Evolutionary conservation across 2,888 invertebrate genomes (phyloP), one percentile per base, ranked within the genome.

Genomic region (Sarcophaga subvicina): DNA sequence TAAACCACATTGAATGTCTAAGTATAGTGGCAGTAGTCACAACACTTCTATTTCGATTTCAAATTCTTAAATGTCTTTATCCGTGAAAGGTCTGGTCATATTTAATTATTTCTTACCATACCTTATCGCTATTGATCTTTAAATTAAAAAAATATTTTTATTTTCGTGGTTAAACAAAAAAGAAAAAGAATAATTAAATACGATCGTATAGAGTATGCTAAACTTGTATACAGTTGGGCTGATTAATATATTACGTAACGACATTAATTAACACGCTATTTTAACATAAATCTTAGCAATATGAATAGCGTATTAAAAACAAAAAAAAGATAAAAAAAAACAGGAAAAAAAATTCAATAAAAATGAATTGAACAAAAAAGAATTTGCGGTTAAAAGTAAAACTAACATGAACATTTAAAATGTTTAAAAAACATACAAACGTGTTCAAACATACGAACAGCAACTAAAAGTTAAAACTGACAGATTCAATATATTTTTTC

Each of bases 181-280:
- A 75, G 6, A 20, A 54, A 63, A 47, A 20, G 12, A n/a, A 67
- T 49, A 83, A 27, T 54, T 59, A 62, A 45, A 37, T 12, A 59
- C 67, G 54, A 54, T 70, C 62, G 20, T 63, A 71, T 81, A 81
- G 17, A 12, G 14, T 54, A 54, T 54, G 17, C 2, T 17, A 54
- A 4, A 54, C 17, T 14, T 54, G 54, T 54, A 49, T 12, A 49
- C 14, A 14, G 37, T 54, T 84, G 81, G 87, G 60, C 81, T 84
- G 80, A 81, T 84, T 84, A 87, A 79, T 84, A 81, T 84, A 81
- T 84, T 87, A 81, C 87, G 84, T 81, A 87, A 84, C 84, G 71
- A 84, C 76, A 87, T 87, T 87, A 87, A 87, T 87, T 87, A 87
- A 87, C 84, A 87, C 87, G 87, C 84, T 87, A 87, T 87, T 81